Evolutionary conservation across 2,888 invertebrate species (phyloP), one percentile per base, ranked within the genome.

Genomic region (Rotaria magnacalcarata): DNA sequence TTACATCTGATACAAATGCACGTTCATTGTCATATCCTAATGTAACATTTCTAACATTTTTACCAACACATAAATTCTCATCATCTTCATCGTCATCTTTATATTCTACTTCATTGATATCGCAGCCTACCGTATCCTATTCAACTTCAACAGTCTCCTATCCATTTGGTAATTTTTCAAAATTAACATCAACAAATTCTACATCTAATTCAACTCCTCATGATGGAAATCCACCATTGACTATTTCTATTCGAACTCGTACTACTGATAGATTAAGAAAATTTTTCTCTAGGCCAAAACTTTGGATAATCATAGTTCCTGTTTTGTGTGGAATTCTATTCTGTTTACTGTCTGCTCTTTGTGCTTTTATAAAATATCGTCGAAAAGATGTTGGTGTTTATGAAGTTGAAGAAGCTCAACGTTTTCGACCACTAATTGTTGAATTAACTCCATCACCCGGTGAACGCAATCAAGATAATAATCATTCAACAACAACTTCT

Each of bases 361-460:
- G 34, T 67, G 80, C 43, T 47, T 80, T 47, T 80, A 80, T 80
- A 47, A 80, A 80, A 47, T 80, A 80, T 80, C 43, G 80, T n/a
- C 80, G 80, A 80, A 80, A 80, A 80, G 80, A 80, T 80, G 80
- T 47, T 24, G 80, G 80, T 47, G 47, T 47, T 47, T 80, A 80
- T 47, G 47, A 80, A 80, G 80, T 80, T 80, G 80, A 80, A 80
- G 80, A 80, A 80, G 80, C 80, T n/a, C 80, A 80, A 80, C 80
- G 80, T 80, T 80, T 80, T 80, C 80, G 80, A 43, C 80, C 80
- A 80, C n/a, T 80, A 47, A 47, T 80, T 80, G 47, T 80, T 80
- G 80, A 80, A 80, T 80, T 80, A 47, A 34, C 34, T 67, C 67
- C 67, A 41, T 67, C 67, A 34, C 67, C 67, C 67, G 67, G 67